Base-by-base conservation (phyloP, 2,888 invertebrate genomes). In the Eupithecia inturbata region DNA sequence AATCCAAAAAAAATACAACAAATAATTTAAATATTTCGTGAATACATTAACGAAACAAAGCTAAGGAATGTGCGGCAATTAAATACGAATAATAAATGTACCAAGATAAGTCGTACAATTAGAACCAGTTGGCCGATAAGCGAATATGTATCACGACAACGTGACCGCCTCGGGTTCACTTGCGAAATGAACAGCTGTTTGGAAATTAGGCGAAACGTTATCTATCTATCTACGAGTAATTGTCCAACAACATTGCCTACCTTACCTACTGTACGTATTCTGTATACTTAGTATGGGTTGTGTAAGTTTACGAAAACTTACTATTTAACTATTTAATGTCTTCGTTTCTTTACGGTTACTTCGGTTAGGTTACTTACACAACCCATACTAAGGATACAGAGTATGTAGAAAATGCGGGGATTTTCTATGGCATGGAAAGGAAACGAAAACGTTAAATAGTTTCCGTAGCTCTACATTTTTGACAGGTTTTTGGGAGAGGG, bases 141-240 rank as follows among this genome's bases (percentile, higher is more conserved):
- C 77, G 41, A 79, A 81, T 28, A 80, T 72, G 76, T 81, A 84
- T 84, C 87, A 87, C 87, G 85, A 86, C 82, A 83, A 80, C 84
- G 84, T 85, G 85, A 85, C 84, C 78, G 60, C 62, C 81, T 77
- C 82, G 83, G 81, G 85, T 85, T 67, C 68, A 1, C 22, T 73
- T 73, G 67, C 69, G 26, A 69, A 73, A 73, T 53, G 28, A 39
- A 19, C 45, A 69, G 49, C 70, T 74, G 73, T 70, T 68, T 5
- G 39, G 66, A 71, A 72, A 68, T 60, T 49, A 66, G 57, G 66
- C 53, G 57, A 19, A 72, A 16, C 60, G 26, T 64, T 66, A 66
- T 63, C 33, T 49, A 14, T 53, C 31, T 28, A 71, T 39, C 53
- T 39, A n/a, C n/a, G n/a, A n/a, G n/a, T n/a, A n/a, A 53, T 28